Base-by-base conservation (phyloP, 2,888 invertebrate species). In the Cephus sareptanus region DNA sequence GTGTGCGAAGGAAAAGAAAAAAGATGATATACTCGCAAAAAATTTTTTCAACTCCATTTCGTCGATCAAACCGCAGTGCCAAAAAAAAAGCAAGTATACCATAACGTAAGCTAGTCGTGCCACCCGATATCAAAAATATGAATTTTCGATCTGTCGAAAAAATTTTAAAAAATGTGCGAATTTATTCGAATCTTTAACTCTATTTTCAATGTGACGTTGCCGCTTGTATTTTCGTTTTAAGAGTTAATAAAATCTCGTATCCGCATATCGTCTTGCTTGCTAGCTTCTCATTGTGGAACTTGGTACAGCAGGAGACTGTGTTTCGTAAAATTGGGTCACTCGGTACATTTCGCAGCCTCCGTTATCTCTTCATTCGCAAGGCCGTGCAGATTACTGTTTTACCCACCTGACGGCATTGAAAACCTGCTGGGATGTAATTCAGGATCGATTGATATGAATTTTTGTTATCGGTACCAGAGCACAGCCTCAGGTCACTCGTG, bases 361-460 rank as follows among this genome's bases (percentile, higher is more conserved):
- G 75, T 77, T 77, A 75, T 77, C 30, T 75, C 77, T 80, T 82
- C 82, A 82, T 82, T 82, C 77, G 83, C 86, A 87, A 87, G 87
- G 87, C 79, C 86, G 83, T 75, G 76, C 76, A 79, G 15, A 15
- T 15, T 15, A 23, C 40, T 23, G 40, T 75, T 68, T 76, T 76
- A 78, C 76, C 74, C 80, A 80, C 79, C 81, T 80, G 79, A 77
- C 76, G 69, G 75, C 71, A 78, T 79, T 79, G 80, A 78, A 81
- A 81, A 71, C 71, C 77, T 73, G 76, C 79, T 77, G 75, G 77
- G 75, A 80, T 76, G 74, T 79, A 77, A 80, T 79, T 79, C 80
- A 75, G 75, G 80, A 68, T 69, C 75, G 77, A 68, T 56, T 6
- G 40, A 23, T 56, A 9, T 23, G 9, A 12, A 12, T 12, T 35